These are phyloP conservation scores for Tetragonula clypearis DNA, from an alignment of 1,140 invertebrate genomes.

Conservation along the genomic window DNA sequence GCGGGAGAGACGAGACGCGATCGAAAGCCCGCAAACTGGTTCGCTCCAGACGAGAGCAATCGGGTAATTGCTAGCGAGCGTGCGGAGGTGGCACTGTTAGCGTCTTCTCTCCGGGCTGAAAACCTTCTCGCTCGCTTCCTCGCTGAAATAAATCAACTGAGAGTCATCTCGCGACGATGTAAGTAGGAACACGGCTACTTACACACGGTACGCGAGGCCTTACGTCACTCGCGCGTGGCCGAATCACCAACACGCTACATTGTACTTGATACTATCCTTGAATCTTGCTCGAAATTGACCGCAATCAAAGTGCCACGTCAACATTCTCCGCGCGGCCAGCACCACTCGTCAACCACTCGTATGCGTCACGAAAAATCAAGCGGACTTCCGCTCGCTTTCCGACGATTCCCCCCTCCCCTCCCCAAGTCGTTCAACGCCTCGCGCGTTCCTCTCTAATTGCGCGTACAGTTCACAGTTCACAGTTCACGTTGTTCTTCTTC, in stretches of 20 bases:
- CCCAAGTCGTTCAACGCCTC: too few relatives aligned
- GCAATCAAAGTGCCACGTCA: conserved; percentile 70
- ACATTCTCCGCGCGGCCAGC: conserved; percentile 44
- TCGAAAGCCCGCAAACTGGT: conserved; percentile 71
- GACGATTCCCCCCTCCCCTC: background rate
- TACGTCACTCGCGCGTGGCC: conserved; percentile 57
- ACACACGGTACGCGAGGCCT: conserved; percentile 60
- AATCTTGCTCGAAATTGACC: conserved; percentile 66
- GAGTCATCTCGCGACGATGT: conserved; percentile 46
- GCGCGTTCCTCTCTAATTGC: background rate
- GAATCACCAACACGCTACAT: conserved; percentile 2
- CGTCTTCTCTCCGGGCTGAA: conserved; percentile 37
- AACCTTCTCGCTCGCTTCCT: conserved; percentile 42
- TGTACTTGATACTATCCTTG: conserved; percentile 62
- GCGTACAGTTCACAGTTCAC: too few relatives aligned
- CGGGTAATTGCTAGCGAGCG: conserved; percentile 53
- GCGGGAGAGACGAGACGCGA: conserved; percentile 26
- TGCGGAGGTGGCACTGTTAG: conserved; percentile 52
- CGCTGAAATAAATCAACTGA: conserved; percentile 65
- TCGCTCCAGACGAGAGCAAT: conserved; percentile 61
- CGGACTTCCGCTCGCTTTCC: conserved; percentile 34
- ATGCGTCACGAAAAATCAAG: conserved; percentile 39
- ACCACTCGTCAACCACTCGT: background rate
- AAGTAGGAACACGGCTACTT: conserved; percentile 48
- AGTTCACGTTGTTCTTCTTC: too few relatives aligned